phyloP scores from a whole-genome alignment of 2,797 vertebrate species.

The Tadarida brasiliensis region DNA sequence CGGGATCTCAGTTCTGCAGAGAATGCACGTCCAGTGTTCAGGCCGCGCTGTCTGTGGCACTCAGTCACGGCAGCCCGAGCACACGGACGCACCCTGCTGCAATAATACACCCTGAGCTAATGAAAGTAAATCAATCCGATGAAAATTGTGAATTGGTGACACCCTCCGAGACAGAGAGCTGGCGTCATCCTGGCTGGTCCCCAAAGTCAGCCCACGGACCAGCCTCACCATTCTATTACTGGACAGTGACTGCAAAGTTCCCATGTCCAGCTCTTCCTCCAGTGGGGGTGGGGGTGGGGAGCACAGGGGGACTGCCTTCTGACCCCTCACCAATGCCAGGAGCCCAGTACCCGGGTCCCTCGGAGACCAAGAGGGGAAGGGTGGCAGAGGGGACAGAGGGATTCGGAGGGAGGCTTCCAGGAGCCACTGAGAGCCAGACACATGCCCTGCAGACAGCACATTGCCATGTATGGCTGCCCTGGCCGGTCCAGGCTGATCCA shows the following conservation, averaged over 20 bases:
- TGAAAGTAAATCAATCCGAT: background rate
- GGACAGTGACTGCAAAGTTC: background rate
- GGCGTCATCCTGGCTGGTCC: background rate
- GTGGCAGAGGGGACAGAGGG: background rate
- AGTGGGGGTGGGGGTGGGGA: background rate
- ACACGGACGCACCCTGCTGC: accelerated
- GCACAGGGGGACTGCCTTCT: background rate
- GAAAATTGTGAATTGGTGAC: background rate
- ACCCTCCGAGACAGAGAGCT: background rate
- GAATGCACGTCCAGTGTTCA: accelerated
- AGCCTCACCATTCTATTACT: background rate
- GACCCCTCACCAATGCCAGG: background rate
- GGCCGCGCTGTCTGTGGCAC: accelerated
- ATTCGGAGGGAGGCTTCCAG: background rate
- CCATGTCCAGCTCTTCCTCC: background rate
- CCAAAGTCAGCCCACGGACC: background rate
- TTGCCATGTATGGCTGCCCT: background rate
- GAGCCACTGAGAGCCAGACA: background rate
- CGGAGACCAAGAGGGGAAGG: no score
- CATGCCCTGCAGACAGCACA: no score
- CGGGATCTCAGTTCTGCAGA: background rate
- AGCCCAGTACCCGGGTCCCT: background rate
- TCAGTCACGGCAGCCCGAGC: background rate
- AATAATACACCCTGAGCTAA: background rate
- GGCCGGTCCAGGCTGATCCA: background rate